Conservation (phyloP, 2,888 invertebrate species). For the Cerastis leucographa region DNA sequence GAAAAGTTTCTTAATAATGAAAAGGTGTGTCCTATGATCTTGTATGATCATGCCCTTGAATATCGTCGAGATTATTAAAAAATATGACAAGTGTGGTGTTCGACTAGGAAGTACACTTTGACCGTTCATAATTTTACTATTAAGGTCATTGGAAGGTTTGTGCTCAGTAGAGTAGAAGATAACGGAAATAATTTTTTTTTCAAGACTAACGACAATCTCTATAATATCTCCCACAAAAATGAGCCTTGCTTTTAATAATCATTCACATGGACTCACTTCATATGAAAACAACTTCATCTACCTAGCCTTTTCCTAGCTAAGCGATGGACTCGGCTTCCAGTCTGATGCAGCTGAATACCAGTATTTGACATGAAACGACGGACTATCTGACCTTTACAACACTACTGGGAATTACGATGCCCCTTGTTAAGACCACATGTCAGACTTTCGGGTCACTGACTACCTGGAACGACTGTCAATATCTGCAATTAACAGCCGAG, state of each 20-base stretch:
- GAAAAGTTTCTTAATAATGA: not conserved
- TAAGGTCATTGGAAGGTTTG: conserved; percentile 18
- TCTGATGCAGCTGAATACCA: not conserved
- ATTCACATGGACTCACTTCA: not conserved
- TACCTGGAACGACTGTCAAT: not conserved
- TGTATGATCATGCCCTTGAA: not conserved
- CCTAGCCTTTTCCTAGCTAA: not conserved
- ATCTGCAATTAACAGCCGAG: not conserved
- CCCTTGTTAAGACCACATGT: not conserved
- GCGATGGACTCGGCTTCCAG: not conserved
- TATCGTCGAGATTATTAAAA: not conserved
- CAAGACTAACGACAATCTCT: conserved; percentile 32
- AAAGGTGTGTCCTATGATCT: not conserved
- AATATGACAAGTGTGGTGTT: not conserved
- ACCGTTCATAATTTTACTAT: conserved; percentile 4
- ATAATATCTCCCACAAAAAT: not conserved
- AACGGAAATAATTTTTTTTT: not conserved
- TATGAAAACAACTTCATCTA: not conserved
- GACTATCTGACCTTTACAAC: not conserved
- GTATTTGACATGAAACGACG: not conserved
- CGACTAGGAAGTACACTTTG: conserved; percentile 1
- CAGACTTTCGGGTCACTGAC: not conserved
- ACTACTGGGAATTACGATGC: not conserved
- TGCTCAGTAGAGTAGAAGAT: conserved; percentile 14
- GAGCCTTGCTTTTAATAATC: not conserved